Evolutionary conservation across 2,888 invertebrate genomes (phyloP), one percentile per base, ranked within the genome.

Genomic region (Philopedon plagiatum): DNA sequence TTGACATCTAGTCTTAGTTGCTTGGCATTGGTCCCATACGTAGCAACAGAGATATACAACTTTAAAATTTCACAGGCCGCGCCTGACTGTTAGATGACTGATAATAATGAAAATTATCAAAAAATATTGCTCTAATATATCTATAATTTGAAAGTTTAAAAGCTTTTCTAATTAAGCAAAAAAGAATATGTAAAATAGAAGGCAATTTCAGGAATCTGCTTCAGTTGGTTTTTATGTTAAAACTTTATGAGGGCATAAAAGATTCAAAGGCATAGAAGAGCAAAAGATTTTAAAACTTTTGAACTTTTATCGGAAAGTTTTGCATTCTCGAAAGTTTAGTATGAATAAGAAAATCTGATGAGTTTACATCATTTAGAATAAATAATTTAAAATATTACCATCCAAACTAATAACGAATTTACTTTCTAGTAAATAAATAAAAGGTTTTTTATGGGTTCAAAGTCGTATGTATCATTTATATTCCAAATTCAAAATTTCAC

Each of bases 171-270:
- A 70, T 70, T 63, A 70, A 46, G 51, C 26, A 39, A 18, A 26
- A 56, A 49, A 70, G n/a, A 70, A 70, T 64, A 70, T 64, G 51
- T 64, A 58, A 64, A 70, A 63, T 63, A 49, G 58, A 13, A 23
- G 13, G 32, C 65, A 57, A 56, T 62, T 56, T 56, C 23, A 21
- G 32, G 32, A 61, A 39, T 57, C 41, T 62, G 41, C 21, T 46
- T 69, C 57, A 70, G 70, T 57, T 41, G 37, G 32, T 63, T 70
- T 70, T 70, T 70, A 64, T 64, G 57, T 26, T 58, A 46, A 29
- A 73, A 68, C 41, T 73, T 73, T 73, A 73, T 61, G 64, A 68
- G 64, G 23, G 37, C 51, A 68, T 73, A 73, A 73, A 73, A 68
- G 63, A 73, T 68, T 73, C 64, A 73, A 44, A 62, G 58, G 44